phyloP scores from a whole-genome alignment of 2,888 invertebrate genomes.

The Teinopalpus imperialis region DNA sequence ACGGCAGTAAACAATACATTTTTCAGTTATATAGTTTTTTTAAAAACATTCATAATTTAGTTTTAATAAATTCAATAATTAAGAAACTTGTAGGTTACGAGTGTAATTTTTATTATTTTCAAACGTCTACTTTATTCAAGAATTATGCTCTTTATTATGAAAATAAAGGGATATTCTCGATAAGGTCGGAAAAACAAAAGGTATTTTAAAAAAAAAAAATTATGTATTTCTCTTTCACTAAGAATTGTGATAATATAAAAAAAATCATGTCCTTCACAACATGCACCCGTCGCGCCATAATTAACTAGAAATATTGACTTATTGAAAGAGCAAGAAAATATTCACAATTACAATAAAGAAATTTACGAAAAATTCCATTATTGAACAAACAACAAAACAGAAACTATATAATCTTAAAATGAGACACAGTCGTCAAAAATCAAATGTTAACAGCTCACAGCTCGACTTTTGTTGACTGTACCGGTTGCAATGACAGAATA shows the following conservation, averaged over 20 bases:
- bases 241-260: background rate
- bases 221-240: background rate
- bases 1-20: no score
- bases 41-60: no score
- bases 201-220: no score
- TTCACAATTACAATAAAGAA: conserved; percentile 20
- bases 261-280: conserved; percentile 4
- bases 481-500: conserved; percentile 9
- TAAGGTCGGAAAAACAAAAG: no score
- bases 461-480: background rate
- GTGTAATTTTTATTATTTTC: no score
- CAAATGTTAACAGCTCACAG: background rate
- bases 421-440: background rate
- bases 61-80: no score
- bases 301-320: conserved; percentile 38
- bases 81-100: no score
- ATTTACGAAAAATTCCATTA: no score
- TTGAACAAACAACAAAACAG: no score
- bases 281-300: conserved; percentile 13
- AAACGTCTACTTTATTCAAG: no score
- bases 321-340: conserved; percentile 43
- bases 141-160: conserved; percentile 6
- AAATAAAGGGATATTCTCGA: conserved; percentile 9
- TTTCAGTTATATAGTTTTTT: no score
- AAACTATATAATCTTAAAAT: no score